These are phyloP conservation scores for Oxystoma pomonae DNA, from an alignment of 2,888 invertebrate species.

Conservation along the genomic window DNA sequence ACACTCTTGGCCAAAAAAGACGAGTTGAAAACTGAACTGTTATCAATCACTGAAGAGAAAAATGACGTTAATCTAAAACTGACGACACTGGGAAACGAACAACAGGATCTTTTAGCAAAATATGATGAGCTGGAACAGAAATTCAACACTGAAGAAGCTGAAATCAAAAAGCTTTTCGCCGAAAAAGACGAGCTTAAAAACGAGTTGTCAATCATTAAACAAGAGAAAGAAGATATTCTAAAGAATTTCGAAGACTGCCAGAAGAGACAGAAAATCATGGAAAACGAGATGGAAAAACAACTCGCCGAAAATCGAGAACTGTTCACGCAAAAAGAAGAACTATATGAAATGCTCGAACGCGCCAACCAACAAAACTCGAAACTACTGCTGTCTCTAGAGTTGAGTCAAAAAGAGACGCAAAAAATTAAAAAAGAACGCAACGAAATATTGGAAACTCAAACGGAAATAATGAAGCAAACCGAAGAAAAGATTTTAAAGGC, in stretches of 20 bases:
- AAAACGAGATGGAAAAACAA: neutral
- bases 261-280: neutral
- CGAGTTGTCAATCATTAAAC: slow-evolving; percentile 22
- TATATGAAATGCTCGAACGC: slow-evolving; percentile 8
- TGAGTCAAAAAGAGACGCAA: slow-evolving; percentile 30
- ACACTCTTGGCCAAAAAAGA: slow-evolving; percentile 16
- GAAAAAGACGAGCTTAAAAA: slow-evolving; percentile 24
- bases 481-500: slow-evolving; percentile 33
- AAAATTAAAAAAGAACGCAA: slow-evolving; percentile 33
- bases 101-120: neutral
- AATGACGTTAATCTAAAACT: neutral
- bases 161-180: slow-evolving; percentile 1
- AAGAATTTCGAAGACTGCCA: neutral
- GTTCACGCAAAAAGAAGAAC: neutral
- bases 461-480: slow-evolving; percentile 35
- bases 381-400: slow-evolving; percentile 22
- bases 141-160: neutral
- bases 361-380: slow-evolving; percentile 16
- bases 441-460: slow-evolving; percentile 34
- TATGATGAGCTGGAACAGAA: neutral
- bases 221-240: slow-evolving; percentile 21
- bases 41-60: slow-evolving; percentile 9
- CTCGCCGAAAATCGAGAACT: neutral
- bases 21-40: slow-evolving; percentile 18
- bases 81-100: neutral